A percentile compares a stretch with the other conserved stretches of the same genome.
Conservation (phyloP, 1,140 invertebrate species). For the Scaptodrosophila lebanonensis region DNA sequence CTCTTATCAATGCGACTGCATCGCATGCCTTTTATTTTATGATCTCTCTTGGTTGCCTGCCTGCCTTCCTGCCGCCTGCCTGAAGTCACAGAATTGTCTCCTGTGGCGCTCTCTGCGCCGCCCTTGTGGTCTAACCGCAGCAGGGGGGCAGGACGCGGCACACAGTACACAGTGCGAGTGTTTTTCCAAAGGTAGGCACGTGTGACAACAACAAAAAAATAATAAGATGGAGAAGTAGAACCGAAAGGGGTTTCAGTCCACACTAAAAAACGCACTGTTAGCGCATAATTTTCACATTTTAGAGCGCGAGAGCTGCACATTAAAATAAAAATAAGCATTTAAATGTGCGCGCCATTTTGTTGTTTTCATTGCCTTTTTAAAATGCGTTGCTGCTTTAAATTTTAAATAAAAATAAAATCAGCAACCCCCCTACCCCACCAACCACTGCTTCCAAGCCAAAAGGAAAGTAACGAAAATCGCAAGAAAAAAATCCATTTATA, state of each 20-base stretch:
- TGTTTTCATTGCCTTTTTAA: slow-evolving; percentile 29
- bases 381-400: slow-evolving; percentile 71
- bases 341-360: slow-evolving; percentile 9
- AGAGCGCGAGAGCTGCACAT: slow-evolving; percentile 26
- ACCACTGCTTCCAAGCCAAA: not conserved
- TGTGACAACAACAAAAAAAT: too few relatives aligned
- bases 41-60: slow-evolving; percentile 37
- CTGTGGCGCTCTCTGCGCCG: slow-evolving; percentile 50
- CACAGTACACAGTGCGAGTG: slow-evolving; percentile 7
- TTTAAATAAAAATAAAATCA: slow-evolving; percentile 3
- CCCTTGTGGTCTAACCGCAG: slow-evolving; percentile 63
- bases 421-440: too few relatives aligned
- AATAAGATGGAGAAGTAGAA: slow-evolving; percentile 4
- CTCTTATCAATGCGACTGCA: slow-evolving; percentile 39
- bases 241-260: slow-evolving; percentile 53
- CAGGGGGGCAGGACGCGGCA: slow-evolving; percentile 31
- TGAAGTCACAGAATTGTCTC: slow-evolving; percentile 49
- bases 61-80: slow-evolving; percentile 19
- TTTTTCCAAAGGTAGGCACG: too few relatives aligned
- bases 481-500: slow-evolving; percentile 56
- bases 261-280: slow-evolving; percentile 43
- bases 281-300: slow-evolving; percentile 69
- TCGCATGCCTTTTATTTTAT: not conserved
- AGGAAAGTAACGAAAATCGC: slow-evolving; percentile 23
- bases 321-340: slow-evolving; percentile 37